Percentiles rank a stretch among this genome's conserved stretches.
phyloP scores from a whole-genome alignment of 1,140 invertebrate genomes.

The Dendrolimus punctatus region DNA sequence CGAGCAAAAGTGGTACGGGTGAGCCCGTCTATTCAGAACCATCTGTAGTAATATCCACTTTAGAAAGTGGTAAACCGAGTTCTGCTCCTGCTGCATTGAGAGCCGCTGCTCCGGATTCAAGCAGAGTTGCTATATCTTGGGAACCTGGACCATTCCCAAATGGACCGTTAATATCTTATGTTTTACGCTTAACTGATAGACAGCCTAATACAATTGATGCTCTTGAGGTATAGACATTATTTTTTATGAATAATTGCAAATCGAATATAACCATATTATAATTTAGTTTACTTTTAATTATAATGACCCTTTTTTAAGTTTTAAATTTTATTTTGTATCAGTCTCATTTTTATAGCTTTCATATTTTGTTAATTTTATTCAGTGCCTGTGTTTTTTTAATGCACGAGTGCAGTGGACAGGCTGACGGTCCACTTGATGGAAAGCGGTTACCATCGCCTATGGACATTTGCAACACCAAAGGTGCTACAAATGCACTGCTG shows the following conservation, averaged over 20 bases:
- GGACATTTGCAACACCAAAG: no score
- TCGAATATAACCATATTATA: no score
- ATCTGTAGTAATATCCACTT: conserved; percentile 86
- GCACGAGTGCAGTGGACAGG: no score
- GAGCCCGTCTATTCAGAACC: conserved; percentile 85
- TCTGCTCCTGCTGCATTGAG: conserved; percentile 82
- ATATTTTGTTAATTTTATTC: no score
- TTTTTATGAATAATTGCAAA: conserved; percentile 1
- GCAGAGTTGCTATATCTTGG: conserved; percentile 89
- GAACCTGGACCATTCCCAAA: conserved; percentile 89
- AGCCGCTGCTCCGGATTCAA: conserved; percentile 86
- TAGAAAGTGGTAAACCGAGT: conserved; percentile 80
- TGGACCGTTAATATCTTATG: conserved; percentile 89
- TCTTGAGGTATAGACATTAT: conserved; percentile 71
- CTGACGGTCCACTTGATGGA: no score
- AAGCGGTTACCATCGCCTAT: no score
- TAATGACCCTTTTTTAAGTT: neutral
- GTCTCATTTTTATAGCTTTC: no score
- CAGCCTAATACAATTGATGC: conserved; percentile 75
- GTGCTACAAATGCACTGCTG: no score
- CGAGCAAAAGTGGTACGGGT: conserved; percentile 72
- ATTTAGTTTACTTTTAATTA: no score
- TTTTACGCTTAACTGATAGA: conserved; percentile 77
- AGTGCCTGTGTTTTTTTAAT: no score
- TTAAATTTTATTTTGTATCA: neutral